Evolutionary conservation across 1,140 invertebrate species (phyloP), one percentile per base, ranked within the genome.

Genomic region (Limonius californicus): DNA sequence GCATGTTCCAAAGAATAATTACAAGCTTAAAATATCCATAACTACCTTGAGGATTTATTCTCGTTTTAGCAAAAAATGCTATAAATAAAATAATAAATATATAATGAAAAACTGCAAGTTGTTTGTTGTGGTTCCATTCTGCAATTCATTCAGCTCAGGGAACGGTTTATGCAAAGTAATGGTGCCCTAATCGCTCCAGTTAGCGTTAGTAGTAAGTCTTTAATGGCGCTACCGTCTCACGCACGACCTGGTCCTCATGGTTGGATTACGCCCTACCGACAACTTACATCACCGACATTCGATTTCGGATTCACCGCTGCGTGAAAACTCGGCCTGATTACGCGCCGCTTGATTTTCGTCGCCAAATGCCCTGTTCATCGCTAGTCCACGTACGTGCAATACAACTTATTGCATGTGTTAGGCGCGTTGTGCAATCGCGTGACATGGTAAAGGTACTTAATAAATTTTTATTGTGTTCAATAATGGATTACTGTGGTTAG

Each of bases 251-350:
- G 45, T 19, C 20, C 45, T 50, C 16, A 50, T 50, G 45, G 16
- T 50, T 50, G 45, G 45, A 19, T 50, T 18, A 50, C 20, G 45
- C 45, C 45, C 45, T 50, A 50, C 45, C 45, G 45, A 50, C 45
- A 50, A 39, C 39, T 59, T 59, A 59, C 57, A 21, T 59, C 39
- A 59, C 18, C 27, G 8, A 15, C 21, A 54, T 66, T 66, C 61
- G 64, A 66, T 66, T 66, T 66, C 64, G 39, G 64, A 66, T 59
- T 35, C 57, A 47, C n/a, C 56, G 47, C 20, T 42, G 45, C 64
- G 39, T 63, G 64, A 62, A 66, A 66, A 65, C 54, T 66, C 64
- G 60, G 61, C 61, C 64, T 53, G 30, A 61, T 61, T 61, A 61
- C 50, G n/a, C 23, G 59, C 16, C 43, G 15, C 20, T 20, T 55